Conservation (phyloP, 2,113 vertebrate genomes). For the Cyanoderma ruficeps region DNA sequence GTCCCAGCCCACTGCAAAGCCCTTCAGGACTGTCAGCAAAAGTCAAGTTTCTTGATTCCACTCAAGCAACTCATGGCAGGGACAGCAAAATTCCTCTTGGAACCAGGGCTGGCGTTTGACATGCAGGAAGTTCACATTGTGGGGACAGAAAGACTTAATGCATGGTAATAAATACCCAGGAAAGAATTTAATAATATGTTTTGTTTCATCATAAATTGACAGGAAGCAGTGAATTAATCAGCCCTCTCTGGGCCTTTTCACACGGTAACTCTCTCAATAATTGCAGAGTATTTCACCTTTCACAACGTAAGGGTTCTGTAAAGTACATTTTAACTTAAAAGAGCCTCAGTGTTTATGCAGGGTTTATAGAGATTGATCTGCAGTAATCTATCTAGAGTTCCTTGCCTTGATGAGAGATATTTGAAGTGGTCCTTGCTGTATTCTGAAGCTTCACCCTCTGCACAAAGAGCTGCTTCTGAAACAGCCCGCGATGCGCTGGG, state of each 20-base stretch:
- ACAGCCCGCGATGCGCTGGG: conserved; percentile 45
- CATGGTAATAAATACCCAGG: neutral
- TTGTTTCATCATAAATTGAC: neutral
- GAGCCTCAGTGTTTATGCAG: conserved; percentile 37
- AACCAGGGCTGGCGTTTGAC: neutral
- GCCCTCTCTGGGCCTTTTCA: neutral
- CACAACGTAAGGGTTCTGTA: neutral
- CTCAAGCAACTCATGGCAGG: neutral
- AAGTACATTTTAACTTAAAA: conserved; percentile 52
- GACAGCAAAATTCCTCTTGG: neutral
- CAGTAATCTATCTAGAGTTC: conserved; percentile 57
- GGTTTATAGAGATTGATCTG: conserved; percentile 58
- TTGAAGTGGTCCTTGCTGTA: conserved; percentile 62
- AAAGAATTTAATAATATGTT: neutral
- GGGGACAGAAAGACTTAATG: neutral
- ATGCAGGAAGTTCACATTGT: neutral
- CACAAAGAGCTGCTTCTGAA: conserved; percentile 57
- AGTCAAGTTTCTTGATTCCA: neutral
- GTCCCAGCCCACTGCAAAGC: neutral
- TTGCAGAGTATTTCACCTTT: neutral
- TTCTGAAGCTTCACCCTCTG: conserved; percentile 34
- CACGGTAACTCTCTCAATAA: neutral
- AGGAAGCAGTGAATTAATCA: neutral
- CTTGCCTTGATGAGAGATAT: conserved; percentile 63
- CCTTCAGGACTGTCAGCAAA: neutral